Base-by-base conservation (phyloP, 92 coral and sea anemone genomes). In the Actinostola sp. region DNA sequence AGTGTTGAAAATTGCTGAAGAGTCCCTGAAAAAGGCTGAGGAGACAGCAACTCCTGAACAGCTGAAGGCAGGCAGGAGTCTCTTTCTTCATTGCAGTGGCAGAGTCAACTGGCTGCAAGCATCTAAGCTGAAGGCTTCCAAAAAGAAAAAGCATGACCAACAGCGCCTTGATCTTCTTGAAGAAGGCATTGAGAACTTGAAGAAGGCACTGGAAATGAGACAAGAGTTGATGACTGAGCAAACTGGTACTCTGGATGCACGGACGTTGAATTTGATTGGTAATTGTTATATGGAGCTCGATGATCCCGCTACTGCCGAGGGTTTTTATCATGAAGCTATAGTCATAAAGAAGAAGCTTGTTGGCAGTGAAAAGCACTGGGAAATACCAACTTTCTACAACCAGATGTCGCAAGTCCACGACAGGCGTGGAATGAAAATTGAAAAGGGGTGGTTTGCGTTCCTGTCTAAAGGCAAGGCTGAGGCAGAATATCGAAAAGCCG, bases 191-290 rank as follows among this genome's bases (percentile, higher is more conserved):
- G 10, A 61, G 15, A 29, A 75, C 46, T 46, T 89, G 8, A 14
- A 76, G 61, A 23, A 54, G 17, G 83, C 88, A 2, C 46, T 85
- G 33, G 45, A 45, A 15, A 27, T 72, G 32, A 66, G 39, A 9
- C 58, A 76, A 31, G 36, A 35, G 29, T 61, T 48, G 1, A 44
- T 70, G 19, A 38, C 46, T 2, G 46, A 4, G 19, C 71, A 79
- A 39, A 33, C 33, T 39, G 42, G 35, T 54, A 80, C 61, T 10
- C 61, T 67, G 3, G 75, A 76, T 42, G 82, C 83, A 4, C 60
- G 94, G 55, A 80, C 85, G 23, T 61, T 76, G 13, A 85, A 89
- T 61, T 70, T 83, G 29, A 85, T 89, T 31, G 94, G 94, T 0
- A 88, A 84, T 54, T 75, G 87, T 51, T 66, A 66, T 56, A 64